Percentiles rank a stretch among this genome's conserved stretches.
Conservation (phyloP, 1,140 invertebrate species). For the Nasonia giraulti region DNA sequence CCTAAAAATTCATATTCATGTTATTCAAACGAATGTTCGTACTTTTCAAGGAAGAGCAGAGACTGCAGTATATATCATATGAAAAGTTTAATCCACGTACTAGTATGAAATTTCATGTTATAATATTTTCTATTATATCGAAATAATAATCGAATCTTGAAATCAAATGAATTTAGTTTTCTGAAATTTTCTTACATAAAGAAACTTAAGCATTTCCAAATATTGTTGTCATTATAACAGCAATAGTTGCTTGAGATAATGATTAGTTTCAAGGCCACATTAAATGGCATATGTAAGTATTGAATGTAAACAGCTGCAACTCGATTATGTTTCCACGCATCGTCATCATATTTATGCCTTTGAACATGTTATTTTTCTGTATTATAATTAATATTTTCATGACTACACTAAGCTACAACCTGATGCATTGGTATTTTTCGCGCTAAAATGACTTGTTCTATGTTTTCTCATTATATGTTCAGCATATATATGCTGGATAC, state of each 20-base stretch:
- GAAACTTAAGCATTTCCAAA: slow-evolving; percentile 3
- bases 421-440: neutral
- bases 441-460: no score
- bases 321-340: neutral
- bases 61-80: neutral
- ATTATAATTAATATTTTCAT: neutral
- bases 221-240: neutral
- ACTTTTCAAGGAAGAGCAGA: slow-evolving; percentile 21
- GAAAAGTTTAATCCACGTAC: neutral
- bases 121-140: neutral
- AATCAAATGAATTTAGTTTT: no score
- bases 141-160: no score
- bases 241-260: neutral
- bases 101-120: neutral
- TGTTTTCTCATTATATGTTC: neutral
- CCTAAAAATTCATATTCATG: neutral
- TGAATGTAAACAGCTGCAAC: neutral
- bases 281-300: slow-evolving; percentile 11
- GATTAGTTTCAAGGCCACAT: neutral
- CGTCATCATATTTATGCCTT: slow-evolving; percentile 8
- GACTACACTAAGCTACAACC: neutral
- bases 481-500: neutral
- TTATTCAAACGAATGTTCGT: neutral
- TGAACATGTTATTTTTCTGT: neutral
- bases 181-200: neutral